These are phyloP conservation scores for Anas platyrhynchos DNA, from an alignment of 2,113 vertebrate genomes.

Conservation along the genomic window DNA sequence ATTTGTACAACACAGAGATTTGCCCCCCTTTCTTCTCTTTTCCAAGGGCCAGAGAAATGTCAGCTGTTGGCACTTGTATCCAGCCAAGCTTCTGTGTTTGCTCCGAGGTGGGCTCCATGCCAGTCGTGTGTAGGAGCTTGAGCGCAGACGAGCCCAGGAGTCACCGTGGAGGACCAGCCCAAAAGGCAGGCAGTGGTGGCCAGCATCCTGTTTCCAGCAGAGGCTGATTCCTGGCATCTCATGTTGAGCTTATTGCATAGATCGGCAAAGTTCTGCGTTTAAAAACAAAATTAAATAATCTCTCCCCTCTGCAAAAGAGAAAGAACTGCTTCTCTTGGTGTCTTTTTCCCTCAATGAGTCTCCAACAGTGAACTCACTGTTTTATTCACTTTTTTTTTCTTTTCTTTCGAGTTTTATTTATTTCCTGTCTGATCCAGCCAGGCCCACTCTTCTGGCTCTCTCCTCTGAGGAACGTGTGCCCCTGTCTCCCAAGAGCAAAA, in stretches of 20 bases:
- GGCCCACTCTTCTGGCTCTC: background rate
- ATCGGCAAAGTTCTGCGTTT: background rate
- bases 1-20: conserved; percentile 33
- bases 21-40: conserved; percentile 31
- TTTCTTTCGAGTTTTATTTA: background rate
- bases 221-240: accelerated
- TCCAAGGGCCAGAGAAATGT: conserved; percentile 14
- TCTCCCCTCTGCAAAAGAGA: background rate
- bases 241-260: background rate
- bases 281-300: background rate
- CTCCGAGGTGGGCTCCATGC: background rate
- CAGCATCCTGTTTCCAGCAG: background rate
- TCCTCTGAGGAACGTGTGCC: background rate
- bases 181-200: background rate
- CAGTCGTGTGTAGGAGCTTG: accelerated
- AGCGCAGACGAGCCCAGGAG: accelerated
- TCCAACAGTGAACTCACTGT: background rate
- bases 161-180: accelerated
- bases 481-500: background rate
- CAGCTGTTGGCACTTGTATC: background rate
- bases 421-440: background rate
- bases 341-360: background rate
- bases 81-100: background rate
- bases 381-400: background rate
- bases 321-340: background rate